Base-by-base conservation (phyloP, 2,113 vertebrate genomes). In the Hippocampus comes region DNA sequence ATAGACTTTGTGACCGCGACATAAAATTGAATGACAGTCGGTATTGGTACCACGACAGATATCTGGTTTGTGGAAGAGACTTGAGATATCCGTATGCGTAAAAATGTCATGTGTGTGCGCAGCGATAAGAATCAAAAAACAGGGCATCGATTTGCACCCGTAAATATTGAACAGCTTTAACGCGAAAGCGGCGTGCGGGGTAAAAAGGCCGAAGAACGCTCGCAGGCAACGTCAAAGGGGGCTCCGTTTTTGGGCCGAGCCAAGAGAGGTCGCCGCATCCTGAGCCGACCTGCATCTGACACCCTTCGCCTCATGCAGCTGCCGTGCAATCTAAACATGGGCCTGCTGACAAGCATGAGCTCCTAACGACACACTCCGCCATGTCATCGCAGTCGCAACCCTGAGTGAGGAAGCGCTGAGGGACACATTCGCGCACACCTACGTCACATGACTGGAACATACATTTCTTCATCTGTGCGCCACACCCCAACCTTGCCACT, bases 401-500 rank as follows among this genome's bases (percentile, higher is more conserved):
- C 4, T 15, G 42, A 68, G 70, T 55, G 78, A 48, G 65, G 25
- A 27, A 9, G n/a, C 12, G n/a, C 27, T 20, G 46, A 75, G 4
- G 43, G 65, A 68, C 70, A 75, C 20, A 5, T 60, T 57, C 68
- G 57, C 14, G 74, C 83, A 82, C 75, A 90, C 78, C 71, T 84
- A 80, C 79, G 78, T 74, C 86, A 86, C 79, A 66, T 85, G 25
- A 41, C 74, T 48, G 63, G 48, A 75, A 72, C 76, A 68, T 53
- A 78, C 73, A 68, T 42, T 63, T 79, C 30, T 82, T 84, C 75
- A 80, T 80, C 60, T 74, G 73, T 9, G 41, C 46, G 66, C 63
- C 53, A 49, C 68, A 23, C 42, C 70, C 70, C 75, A 46, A 77
- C 8, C 42, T 69, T 76, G 81, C 82, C 76, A 77, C 60, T 3